Percentiles rank a stretch among this genome's conserved stretches.
Evolutionary conservation across 2,888 invertebrate genomes (phyloP).

Genomic region (Thyatira batis): DNA sequence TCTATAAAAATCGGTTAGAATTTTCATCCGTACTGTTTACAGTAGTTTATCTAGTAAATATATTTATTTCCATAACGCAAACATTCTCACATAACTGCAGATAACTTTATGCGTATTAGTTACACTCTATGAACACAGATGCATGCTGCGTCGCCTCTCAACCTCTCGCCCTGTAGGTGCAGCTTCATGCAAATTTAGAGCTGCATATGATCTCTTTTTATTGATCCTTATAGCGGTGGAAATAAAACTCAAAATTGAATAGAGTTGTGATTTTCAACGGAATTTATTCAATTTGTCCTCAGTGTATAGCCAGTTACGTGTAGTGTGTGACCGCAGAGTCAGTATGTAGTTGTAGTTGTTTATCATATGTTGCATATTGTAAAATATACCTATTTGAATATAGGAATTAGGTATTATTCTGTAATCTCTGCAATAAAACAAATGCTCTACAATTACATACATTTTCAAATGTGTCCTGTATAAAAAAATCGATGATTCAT

Average conservation of each 20-base stretch:
- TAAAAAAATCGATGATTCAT: no score
- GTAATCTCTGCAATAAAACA: no score
- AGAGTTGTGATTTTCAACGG: background rate
- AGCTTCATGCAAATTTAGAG: background rate
- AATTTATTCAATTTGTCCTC: background rate
- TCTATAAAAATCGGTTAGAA: no score
- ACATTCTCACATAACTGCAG: conserved; percentile 7
- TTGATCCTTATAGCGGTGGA: background rate
- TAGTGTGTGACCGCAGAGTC: conserved; percentile 10
- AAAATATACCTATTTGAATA: no score
- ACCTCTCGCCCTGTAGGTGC: conserved; percentile 21
- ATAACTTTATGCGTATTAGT: conserved; percentile 47
- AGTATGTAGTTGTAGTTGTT: conserved; percentile 14
- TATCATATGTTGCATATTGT: conserved; percentile 15
- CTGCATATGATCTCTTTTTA: background rate
- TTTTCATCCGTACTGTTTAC: no score
- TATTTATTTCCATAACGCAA: conserved; percentile 6
- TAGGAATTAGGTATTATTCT: no score
- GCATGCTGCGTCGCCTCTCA: conserved; percentile 49
- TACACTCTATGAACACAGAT: conserved; percentile 48
- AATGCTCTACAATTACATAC: no score
- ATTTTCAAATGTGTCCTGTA: no score
- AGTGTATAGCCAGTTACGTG: background rate
- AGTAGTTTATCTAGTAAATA: no score
- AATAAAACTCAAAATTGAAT: background rate